Conservation (phyloP, 2,113 vertebrate species). For the Neodon shergylaensis region DNA sequence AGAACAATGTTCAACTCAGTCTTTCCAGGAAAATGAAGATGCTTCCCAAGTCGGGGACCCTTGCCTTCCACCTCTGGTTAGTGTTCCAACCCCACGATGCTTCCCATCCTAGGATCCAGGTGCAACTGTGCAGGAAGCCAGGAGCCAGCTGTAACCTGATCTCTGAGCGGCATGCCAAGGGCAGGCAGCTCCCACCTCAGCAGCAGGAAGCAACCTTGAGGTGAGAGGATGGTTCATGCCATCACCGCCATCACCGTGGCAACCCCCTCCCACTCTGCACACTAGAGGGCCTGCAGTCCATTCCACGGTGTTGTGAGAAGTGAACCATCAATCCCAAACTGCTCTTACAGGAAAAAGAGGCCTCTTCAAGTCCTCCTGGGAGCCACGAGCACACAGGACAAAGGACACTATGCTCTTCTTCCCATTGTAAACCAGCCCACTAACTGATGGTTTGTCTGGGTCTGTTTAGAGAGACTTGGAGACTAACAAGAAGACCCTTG, state of each 20-base stretch:
- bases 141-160: not conserved
- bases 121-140: not conserved
- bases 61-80: not conserved
- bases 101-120: not conserved
- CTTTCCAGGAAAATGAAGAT: not conserved
- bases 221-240: not conserved
- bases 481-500: not conserved
- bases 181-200: not conserved
- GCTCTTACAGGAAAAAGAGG: not conserved
- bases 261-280: constrained; percentile 53
- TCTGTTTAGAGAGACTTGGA: not conserved
- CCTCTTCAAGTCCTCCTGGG: not conserved
- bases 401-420: not conserved
- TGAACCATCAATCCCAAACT: not conserved
- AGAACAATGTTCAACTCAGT: not conserved
- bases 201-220: not conserved
- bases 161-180: not conserved
- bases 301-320: not conserved
- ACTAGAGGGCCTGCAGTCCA: not conserved
- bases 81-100: not conserved
- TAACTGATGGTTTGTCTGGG: not conserved
- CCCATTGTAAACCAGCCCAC: not conserved
- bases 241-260: constrained; percentile 70
- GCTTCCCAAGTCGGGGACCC: not conserved
- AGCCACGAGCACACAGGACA: not conserved